Conservation (phyloP, 2,888 invertebrate species). For the Parnassius smintheus region DNA sequence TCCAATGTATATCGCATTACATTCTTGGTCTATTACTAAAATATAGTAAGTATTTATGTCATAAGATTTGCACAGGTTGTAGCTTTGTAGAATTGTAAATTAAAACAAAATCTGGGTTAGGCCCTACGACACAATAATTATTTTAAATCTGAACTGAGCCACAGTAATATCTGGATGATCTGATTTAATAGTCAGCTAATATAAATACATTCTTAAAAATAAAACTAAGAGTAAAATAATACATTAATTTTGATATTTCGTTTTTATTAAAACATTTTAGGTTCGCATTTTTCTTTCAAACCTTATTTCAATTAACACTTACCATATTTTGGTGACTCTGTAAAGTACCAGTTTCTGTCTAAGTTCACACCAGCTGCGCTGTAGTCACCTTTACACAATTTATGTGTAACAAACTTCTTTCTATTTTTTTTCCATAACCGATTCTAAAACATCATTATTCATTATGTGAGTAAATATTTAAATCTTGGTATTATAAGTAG, state of each 20-base stretch:
- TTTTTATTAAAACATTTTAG: too few species aligned
- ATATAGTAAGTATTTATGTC: neutral
- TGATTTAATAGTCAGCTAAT: too few species aligned
- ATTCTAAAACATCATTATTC: slow-evolving; percentile 41
- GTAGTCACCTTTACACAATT: slow-evolving; percentile 39
- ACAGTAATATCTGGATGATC: too few species aligned
- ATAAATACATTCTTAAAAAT: too few species aligned
- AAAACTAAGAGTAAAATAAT: too few species aligned
- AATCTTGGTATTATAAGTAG: neutral
- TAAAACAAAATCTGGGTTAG: too few species aligned
- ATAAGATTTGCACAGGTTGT: too few species aligned
- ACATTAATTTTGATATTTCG: too few species aligned
- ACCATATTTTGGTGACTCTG: slow-evolving; percentile 13
- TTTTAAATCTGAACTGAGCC: too few species aligned
- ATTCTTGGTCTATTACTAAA: slow-evolving; percentile 43
- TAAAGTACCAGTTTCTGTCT: slow-evolving; percentile 61
- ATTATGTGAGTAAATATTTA: slow-evolving; percentile 1
- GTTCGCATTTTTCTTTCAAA: too few species aligned
- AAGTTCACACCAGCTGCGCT: slow-evolving; percentile 56
- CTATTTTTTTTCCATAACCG: slow-evolving; percentile 63
- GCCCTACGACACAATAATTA: too few species aligned
- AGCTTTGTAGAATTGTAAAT: too few species aligned
- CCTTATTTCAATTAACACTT: neutral
- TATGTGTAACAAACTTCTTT: slow-evolving; percentile 46
- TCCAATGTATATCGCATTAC: slow-evolving; percentile 54